These are phyloP conservation scores for Paracyclopina nana DNA, from an alignment of 1,140 invertebrate species.

Conservation along the genomic window DNA sequence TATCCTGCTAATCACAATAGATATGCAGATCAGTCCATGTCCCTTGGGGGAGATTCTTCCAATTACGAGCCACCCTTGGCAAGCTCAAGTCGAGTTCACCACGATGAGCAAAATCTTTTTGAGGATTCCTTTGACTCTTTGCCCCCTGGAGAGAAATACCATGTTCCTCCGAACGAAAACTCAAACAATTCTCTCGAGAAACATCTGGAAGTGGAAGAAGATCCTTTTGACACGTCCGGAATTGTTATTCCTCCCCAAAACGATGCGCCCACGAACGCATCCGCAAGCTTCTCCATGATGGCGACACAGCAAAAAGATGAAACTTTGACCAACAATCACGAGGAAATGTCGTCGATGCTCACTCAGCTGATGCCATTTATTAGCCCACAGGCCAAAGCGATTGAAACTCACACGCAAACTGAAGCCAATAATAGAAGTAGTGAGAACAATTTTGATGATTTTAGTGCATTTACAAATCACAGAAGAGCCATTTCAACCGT, in stretches of 20 bases:
- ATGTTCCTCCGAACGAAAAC: constrained; percentile 7
- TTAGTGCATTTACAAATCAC: neutral
- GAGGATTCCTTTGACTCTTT: constrained; percentile 13
- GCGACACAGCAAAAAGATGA: neutral
- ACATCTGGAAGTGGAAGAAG: neutral
- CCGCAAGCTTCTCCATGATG: neutral
- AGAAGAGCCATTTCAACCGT: neutral
- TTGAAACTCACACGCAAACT: too few species aligned
- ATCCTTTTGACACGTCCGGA: constrained; percentile 15
- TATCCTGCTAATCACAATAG: neutral
- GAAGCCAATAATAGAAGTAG: too few species aligned
- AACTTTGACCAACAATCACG: neutral
- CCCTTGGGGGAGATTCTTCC: too few species aligned
- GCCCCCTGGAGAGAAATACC: constrained; percentile 9
- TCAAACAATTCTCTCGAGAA: neutral
- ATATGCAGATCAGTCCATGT: too few species aligned
- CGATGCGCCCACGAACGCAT: too few species aligned
- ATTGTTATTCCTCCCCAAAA: neutral
- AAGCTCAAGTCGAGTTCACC: neutral
- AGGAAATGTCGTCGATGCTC: constrained; percentile 6
- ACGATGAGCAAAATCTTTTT: neutral
- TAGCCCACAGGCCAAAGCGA: too few species aligned
- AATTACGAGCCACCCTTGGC: too few species aligned
- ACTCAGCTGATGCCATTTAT: constrained; percentile 7
- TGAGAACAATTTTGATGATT: too few species aligned